Evolutionary conservation across 2,888 invertebrate genomes (phyloP), one percentile per base, ranked within the genome.

Genomic region (Dioctria rufipes): DNA sequence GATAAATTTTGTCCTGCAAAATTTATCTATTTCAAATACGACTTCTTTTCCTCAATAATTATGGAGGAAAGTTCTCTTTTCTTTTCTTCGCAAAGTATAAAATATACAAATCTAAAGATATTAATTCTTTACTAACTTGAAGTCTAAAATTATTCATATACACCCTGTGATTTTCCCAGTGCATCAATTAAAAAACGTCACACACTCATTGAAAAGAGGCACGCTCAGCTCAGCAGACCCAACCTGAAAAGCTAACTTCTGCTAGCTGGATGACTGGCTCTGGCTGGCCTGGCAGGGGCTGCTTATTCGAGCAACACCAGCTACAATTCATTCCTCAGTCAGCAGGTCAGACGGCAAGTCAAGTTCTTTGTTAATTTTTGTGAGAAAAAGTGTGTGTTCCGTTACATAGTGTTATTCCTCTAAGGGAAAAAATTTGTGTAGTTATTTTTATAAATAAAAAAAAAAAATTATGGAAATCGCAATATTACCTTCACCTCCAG

Each of bases 401-500:
- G 54, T 54, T 54, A 54, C 46, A 54, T 54, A 11, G 54, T 54
- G 54, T 54, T 54, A 54, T n/a, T 54, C 6, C 11, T 54, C 25
- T 25, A 25, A 54, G 11, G 11, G 54, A 4, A 73, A 67, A 78
- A 54, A 79, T 25, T 82, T 84, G 67, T 81, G 80, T 75, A 80
- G 80, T 79, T 81, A 66, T 43, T 43, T 5, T 40, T n/a, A 5
- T 39, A 51, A 25, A 11, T 69, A n/a, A 84, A 85, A 25, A 25
- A 25, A 25, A 25, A 25, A 25, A 25, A 25, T 25, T 0, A 89
- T 88, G 88, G 88, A 89, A 85, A 87, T 87, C 83, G 84, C 86
- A 81, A 82, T 88, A 83, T 84, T 91, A 85, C 92, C 93, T 85
- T 94, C 94, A 85, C 94, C 94, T 85, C 94, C 94, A 83, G 92